Percentiles rank a stretch among this genome's conserved stretches.
Conservation (phyloP, 2,888 invertebrate genomes). For the Cantharis nigra region DNA sequence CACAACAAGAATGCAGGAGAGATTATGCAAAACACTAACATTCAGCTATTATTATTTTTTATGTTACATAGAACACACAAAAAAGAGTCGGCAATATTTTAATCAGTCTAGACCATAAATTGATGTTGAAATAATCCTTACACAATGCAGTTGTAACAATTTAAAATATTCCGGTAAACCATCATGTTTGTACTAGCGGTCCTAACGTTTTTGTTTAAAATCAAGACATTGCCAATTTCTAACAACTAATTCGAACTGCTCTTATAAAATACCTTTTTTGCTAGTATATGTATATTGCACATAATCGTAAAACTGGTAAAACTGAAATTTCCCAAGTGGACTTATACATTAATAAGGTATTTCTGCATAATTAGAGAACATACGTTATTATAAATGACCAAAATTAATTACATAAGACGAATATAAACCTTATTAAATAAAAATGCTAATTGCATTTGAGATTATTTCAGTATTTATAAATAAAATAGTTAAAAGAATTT, state of each 20-base stretch:
- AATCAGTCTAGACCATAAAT: too few species aligned
- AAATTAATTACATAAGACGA: neutral
- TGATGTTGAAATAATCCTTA: too few species aligned
- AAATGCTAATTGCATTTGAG: neutral
- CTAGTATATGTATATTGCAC: neutral
- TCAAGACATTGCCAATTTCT: neutral
- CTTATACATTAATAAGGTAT: neutral
- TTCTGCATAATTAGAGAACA: neutral
- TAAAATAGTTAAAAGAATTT: neutral
- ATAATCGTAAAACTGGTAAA: neutral
- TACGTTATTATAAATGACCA: neutral
- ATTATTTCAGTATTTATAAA: neutral
- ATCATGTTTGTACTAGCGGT: neutral
- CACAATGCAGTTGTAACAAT: too few species aligned
- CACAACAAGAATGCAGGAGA: too few species aligned
- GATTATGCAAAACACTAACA: too few species aligned
- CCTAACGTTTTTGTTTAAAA: neutral
- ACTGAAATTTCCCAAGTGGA: neutral
- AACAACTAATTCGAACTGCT: neutral
- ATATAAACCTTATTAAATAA: neutral
- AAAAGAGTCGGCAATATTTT: too few species aligned
- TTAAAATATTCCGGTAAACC: neutral
- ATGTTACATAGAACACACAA: too few species aligned
- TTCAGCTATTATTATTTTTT: too few species aligned
- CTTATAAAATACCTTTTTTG: neutral